phyloP scores from a whole-genome alignment of 2,113 vertebrate genomes.

The Gymnarchus niloticus region DNA sequence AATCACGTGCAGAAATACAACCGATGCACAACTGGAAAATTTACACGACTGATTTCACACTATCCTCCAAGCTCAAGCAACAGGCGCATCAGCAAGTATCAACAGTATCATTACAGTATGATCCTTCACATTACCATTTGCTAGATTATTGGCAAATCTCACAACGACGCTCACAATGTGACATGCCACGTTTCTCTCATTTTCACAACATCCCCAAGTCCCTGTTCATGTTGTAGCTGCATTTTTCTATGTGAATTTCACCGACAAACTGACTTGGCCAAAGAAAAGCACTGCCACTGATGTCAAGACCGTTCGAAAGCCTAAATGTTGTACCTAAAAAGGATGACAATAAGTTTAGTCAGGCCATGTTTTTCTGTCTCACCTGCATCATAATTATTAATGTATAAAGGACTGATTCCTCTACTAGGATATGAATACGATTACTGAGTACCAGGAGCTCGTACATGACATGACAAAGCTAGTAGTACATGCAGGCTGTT shows the following conservation, averaged over 20 bases:
- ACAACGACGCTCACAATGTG: not conserved
- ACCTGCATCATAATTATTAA: not conserved
- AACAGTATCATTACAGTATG: not conserved
- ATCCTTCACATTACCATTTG: not conserved
- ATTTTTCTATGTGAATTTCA: not conserved
- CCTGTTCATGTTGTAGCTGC: not conserved
- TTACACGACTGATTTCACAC: not conserved
- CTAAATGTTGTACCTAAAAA: not conserved
- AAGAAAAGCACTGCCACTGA: not conserved
- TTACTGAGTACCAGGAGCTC: not conserved
- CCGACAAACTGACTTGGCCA: not conserved
- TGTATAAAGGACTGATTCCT: not conserved
- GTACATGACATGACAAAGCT: not conserved
- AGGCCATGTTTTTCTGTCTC: not conserved
- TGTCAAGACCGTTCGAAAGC: not conserved
- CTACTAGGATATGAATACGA: not conserved
- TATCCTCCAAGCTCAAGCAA: not conserved
- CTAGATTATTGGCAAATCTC: not conserved
- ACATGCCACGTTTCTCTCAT: not conserved
- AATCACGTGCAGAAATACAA: not conserved
- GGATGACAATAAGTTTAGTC: not conserved
- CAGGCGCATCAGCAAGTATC: not conserved
- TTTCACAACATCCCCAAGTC: not conserved
- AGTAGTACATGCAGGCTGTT: not conserved
- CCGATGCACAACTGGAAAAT: not conserved